A percentile compares a stretch with the other conserved stretches of the same genome.
Evolutionary conservation across 2,113 vertebrate species (phyloP).

Genomic region (Gadus chalcogrammus): DNA sequence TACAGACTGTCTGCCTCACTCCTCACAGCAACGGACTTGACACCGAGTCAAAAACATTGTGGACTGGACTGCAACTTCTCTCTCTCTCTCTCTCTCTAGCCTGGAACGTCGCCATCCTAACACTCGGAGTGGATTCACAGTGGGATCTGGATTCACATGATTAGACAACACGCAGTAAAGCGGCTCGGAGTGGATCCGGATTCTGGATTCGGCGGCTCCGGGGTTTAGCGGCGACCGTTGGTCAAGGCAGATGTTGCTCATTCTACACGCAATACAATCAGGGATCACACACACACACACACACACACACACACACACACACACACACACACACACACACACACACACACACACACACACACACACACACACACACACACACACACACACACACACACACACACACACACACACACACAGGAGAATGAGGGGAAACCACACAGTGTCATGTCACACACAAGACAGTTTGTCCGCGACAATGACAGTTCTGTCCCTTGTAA

Average conservation of each 20-base stretch:
- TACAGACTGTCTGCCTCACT: no score
- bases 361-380: constrained; percentile 7
- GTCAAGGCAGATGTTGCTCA: constrained; percentile 61
- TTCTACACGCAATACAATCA: constrained; percentile 50
- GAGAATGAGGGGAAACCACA: neutral
- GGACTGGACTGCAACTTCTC: neutral
- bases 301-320: no score
- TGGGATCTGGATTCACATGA: neutral
- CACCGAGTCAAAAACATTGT: constrained; percentile 31
- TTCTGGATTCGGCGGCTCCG: constrained; percentile 23
- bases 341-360: neutral
- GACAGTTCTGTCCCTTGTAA: neutral
- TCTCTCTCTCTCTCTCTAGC: neutral
- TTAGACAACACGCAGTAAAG: neutral
- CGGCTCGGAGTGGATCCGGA: constrained; percentile 14
- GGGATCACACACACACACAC: constrained; percentile 40
- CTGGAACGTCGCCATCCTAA: neutral
- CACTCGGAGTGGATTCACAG: constrained; percentile 5
- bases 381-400: constrained; percentile 24
- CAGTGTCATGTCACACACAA: neutral
- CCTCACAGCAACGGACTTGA: constrained; percentile 18
- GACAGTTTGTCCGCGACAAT: neutral
- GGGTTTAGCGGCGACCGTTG: neutral
- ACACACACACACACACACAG: constrained; percentile 29
- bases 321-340: constrained; percentile 4